These are phyloP conservation scores for Naso thynnoides DNA, from an alignment of 2,797 vertebrate species.

Conservation along the genomic window DNA sequence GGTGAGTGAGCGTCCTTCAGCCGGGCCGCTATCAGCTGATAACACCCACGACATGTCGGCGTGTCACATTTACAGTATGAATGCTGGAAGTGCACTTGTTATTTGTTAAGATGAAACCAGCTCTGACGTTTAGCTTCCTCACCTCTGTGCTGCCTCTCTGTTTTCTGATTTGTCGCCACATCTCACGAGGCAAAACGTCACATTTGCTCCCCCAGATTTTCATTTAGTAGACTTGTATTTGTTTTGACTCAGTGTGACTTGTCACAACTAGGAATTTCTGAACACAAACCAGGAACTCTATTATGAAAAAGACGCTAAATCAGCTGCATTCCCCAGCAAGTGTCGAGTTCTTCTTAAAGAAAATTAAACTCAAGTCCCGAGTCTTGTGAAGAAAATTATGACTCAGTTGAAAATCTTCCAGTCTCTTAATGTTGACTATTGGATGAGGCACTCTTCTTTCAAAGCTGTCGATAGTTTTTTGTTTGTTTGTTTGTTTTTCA, in stretches of 20 bases:
- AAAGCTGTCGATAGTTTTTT: not conserved
- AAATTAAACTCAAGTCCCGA: not conserved
- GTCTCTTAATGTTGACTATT: not conserved
- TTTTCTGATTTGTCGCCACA: not conserved
- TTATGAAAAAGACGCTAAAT: too few species aligned
- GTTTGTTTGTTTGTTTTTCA: too few species aligned
- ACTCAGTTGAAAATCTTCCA: not conserved
- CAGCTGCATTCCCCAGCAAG: not conserved
- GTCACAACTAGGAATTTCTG: not conserved
- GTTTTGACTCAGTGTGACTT: not conserved
- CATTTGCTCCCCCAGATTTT: not conserved
- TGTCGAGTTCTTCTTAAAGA: not conserved
- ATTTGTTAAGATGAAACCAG: not conserved
- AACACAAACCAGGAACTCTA: too few species aligned
- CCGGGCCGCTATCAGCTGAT: constrained; percentile 26
- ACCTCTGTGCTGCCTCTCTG: not conserved
- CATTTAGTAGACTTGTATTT: not conserved
- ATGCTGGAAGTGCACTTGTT: not conserved
- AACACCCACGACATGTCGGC: constrained; percentile 10
- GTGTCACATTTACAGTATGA: constrained; percentile 6
- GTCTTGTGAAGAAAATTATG: not conserved
- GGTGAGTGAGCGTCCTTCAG: constrained; percentile 87
- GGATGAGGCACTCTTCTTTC: not conserved
- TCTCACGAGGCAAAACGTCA: not conserved
- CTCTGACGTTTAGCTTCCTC: not conserved